These are phyloP conservation scores for Protonemura montana DNA, from an alignment of 2,888 invertebrate species.

Conservation along the genomic window DNA sequence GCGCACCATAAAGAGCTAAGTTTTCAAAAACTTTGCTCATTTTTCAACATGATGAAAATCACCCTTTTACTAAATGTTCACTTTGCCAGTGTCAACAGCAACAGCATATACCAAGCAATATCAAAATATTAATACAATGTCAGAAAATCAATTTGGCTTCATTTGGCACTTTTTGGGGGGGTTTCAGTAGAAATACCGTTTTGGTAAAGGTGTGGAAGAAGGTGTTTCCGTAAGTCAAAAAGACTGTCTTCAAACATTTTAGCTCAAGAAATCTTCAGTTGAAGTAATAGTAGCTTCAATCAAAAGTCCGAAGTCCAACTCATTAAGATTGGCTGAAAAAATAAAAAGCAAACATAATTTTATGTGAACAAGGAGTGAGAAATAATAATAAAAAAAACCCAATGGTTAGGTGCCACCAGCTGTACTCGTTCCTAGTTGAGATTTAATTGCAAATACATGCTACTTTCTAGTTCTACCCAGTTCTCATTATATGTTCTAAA, in stretches of 20 bases:
- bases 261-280: slow-evolving; percentile 62
- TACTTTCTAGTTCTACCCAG: no score
- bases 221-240: background rate
- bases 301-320: slow-evolving; percentile 83
- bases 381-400: no score
- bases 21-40: no score
- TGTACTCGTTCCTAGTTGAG: no score
- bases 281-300: slow-evolving; percentile 82
- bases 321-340: slow-evolving; percentile 75
- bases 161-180: background rate
- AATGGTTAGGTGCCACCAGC: no score
- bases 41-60: no score
- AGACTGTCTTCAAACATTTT: background rate
- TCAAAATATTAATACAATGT: background rate
- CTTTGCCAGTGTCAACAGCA: no score
- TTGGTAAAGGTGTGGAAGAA: background rate
- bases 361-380: no score
- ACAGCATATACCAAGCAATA: background rate
- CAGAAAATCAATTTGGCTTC: background rate
- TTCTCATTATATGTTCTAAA: slow-evolving; percentile 51
- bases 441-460: no score
- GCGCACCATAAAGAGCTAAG: no score
- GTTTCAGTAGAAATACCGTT: background rate
- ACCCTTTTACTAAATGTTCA: no score
- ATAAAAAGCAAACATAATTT: no score